A percentile compares a stretch with the other conserved stretches of the same genome.
phyloP scores from a whole-genome alignment of 2,113 vertebrate species.

The Labeo catla region DNA sequence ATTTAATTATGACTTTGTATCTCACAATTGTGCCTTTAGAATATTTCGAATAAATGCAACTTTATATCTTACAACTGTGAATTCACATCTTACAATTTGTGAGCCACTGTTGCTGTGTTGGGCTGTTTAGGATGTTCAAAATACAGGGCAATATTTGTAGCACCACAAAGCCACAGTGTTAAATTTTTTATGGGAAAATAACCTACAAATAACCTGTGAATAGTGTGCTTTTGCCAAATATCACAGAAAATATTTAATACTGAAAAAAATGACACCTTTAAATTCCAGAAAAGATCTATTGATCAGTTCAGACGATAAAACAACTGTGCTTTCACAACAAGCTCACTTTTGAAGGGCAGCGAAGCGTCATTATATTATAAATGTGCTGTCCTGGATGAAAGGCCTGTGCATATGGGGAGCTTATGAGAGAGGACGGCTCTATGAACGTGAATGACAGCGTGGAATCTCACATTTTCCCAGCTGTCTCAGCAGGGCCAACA shows the following conservation, averaged over 20 bases:
- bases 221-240: background rate
- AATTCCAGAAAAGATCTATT: background rate
- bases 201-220: background rate
- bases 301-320: background rate
- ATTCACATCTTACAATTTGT: too few relatives aligned
- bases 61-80: too few relatives aligned
- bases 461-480: constrained; percentile 46
- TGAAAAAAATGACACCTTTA: background rate
- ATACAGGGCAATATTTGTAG: background rate
- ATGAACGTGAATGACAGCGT: constrained; percentile 48
- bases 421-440: constrained; percentile 42
- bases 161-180: background rate
- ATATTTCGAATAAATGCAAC: too few relatives aligned
- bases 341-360: background rate
- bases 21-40: too few relatives aligned
- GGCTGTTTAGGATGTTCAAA: background rate
- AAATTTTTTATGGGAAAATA: background rate
- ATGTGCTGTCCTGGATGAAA: constrained; percentile 37
- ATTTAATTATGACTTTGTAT: too few relatives aligned
- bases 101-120: too few relatives aligned
- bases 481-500: constrained; percentile 44
- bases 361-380: background rate
- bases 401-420: constrained; percentile 30
- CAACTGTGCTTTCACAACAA: background rate
- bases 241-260: background rate